Conservation (phyloP, 2,113 vertebrate genomes). For the Ptilorrhoa leucosticta region DNA sequence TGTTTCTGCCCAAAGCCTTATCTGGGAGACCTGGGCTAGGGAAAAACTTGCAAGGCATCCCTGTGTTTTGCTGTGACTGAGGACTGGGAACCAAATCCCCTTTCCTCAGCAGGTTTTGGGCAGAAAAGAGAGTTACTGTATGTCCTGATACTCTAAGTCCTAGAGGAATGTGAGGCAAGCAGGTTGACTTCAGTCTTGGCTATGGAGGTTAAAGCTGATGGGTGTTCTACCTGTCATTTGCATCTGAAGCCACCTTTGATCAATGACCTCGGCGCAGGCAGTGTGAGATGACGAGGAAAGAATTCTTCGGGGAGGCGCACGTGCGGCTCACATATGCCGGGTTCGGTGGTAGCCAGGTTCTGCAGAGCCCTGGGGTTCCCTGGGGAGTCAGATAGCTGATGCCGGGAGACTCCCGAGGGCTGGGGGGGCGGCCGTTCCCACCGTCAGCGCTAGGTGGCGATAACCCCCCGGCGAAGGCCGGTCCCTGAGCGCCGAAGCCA, state of each 20-base stretch:
- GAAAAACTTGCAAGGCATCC: background rate
- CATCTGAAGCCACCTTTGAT: background rate
- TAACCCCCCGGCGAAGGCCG: background rate
- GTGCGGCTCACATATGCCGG: accelerated
- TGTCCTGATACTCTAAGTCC: background rate
- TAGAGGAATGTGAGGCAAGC: accelerated
- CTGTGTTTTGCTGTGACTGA: background rate
- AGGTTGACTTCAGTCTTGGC: background rate
- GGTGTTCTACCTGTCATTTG: background rate
- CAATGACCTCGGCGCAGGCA: background rate
- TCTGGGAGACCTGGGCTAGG: background rate
- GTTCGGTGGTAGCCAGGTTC: background rate
- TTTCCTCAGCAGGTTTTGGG: background rate
- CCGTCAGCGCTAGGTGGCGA: constrained; percentile 23
- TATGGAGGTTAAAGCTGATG: background rate
- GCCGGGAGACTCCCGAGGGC: accelerated
- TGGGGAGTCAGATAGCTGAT: accelerated
- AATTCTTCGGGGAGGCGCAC: background rate
- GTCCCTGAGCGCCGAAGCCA: background rate
- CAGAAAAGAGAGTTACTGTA: background rate
- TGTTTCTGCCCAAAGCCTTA: background rate
- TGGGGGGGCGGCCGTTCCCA: background rate
- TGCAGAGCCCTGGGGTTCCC: background rate
- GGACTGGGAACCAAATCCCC: background rate
- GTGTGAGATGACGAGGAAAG: background rate